Evolutionary conservation across 2,113 vertebrate genomes (phyloP).

Genomic region (Podiceps cristatus): DNA sequence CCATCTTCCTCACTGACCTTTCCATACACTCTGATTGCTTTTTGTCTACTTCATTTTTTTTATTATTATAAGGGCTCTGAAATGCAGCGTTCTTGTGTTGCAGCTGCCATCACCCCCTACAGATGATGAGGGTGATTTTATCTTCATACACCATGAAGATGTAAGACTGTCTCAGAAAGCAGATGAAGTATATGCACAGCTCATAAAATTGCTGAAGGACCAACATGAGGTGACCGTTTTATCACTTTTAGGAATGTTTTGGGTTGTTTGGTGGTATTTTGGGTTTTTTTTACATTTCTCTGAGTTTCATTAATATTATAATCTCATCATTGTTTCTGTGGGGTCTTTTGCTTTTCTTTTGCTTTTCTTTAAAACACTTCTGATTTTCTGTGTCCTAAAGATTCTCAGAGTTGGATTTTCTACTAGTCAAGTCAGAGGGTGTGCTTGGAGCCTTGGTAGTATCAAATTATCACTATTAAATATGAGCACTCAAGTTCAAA

Average conservation of each 20-base stretch:
- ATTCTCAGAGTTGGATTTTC: background rate
- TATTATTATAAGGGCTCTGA: background rate
- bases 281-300: background rate
- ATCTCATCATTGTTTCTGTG: background rate
- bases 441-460: background rate
- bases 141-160: slow-evolving; percentile 92
- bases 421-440: background rate
- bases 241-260: background rate
- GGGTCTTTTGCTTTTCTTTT: background rate
- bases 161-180: slow-evolving; percentile 87
- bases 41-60: background rate
- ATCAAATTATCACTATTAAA: background rate
- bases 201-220: slow-evolving; percentile 89
- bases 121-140: slow-evolving; percentile 91
- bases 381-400: background rate
- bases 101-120: slow-evolving; percentile 92
- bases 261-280: background rate
- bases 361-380: background rate
- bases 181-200: slow-evolving; percentile 88
- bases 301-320: background rate
- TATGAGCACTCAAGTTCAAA: background rate
- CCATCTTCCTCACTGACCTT: background rate
- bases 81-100: slow-evolving; percentile 1
- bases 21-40: background rate
- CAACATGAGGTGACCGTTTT: slow-evolving; percentile 84